A percentile compares a stretch with the other conserved stretches of the same genome.
Conservation (phyloP, 2,888 invertebrate genomes). For the Hymenopus coronatus region DNA sequence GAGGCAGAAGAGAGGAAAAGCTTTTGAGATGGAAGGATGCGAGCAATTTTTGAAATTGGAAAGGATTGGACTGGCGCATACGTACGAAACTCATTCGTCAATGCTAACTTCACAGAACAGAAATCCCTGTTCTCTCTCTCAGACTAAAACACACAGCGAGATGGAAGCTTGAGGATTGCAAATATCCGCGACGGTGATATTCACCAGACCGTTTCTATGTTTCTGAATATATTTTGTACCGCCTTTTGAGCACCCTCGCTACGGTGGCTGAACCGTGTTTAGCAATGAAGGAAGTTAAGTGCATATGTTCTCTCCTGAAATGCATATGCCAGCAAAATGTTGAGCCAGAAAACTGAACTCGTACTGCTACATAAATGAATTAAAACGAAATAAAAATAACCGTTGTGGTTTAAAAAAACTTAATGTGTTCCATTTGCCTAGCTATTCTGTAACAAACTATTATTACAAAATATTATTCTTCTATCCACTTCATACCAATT, state of each 20-base stretch:
- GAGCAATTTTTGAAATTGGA: slow-evolving; percentile 4
- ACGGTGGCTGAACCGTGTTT: not conserved
- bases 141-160: not conserved
- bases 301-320: not conserved
- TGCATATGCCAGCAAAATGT: not conserved
- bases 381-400: too few species aligned
- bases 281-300: not conserved
- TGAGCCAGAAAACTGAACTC: not conserved
- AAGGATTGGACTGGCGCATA: not conserved
- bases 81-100: not conserved
- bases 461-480: too few species aligned
- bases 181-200: not conserved
- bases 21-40: not conserved
- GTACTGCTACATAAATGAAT: too few species aligned
- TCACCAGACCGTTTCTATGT: not conserved
- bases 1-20: not conserved
- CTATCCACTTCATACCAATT: too few species aligned
- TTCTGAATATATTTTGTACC: not conserved
- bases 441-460: too few species aligned
- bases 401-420: too few species aligned
- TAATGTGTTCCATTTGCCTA: too few species aligned
- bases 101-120: not conserved
- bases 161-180: not conserved
- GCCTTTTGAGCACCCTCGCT: not conserved
- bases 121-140: not conserved